Evolutionary conservation across 2,888 invertebrate genomes (phyloP).

Genomic region (Koerneria pararmatus): DNA sequence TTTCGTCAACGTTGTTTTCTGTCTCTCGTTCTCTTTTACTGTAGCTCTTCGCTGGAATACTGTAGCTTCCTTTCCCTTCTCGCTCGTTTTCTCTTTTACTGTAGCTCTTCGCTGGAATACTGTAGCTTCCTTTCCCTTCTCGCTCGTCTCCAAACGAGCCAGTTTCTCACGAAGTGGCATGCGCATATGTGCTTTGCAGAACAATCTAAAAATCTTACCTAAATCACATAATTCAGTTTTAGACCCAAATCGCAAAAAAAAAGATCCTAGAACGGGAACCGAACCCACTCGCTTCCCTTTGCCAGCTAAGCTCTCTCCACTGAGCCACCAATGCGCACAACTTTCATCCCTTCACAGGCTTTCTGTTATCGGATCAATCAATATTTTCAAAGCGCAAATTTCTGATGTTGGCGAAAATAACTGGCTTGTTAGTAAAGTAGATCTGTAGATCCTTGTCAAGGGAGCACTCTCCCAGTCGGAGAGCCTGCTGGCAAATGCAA

Average conservation of each 20-base stretch:
- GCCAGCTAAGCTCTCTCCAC: background rate
- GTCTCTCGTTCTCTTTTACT: background rate
- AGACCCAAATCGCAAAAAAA: background rate
- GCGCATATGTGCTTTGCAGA: slow-evolving; percentile 34
- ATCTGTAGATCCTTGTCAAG: slow-evolving; percentile 33
- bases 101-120: background rate
- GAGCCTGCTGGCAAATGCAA: slow-evolving; percentile 38
- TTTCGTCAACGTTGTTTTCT: background rate
- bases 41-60: background rate
- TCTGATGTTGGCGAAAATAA: too few relatives aligned
- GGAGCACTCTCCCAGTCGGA: slow-evolving; percentile 35
- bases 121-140: background rate
- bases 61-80: background rate
- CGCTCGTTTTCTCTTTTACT: background rate
- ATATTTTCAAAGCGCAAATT: too few relatives aligned
- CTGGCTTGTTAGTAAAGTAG: slow-evolving; percentile 24
- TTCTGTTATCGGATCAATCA: too few relatives aligned
- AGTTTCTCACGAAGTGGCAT: slow-evolving; percentile 35
- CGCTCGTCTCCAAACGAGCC: slow-evolving; percentile 25
- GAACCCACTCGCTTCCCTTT: slow-evolving; percentile 10
- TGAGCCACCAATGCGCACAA: slow-evolving; percentile 16
- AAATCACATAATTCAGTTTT: background rate
- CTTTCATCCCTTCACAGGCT: slow-evolving; percentile 22
- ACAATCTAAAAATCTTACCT: slow-evolving; percentile 27
- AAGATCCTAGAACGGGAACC: background rate